Base-by-base conservation (phyloP, 2,797 vertebrate genomes). In the Macropodus opercularis region DNA sequence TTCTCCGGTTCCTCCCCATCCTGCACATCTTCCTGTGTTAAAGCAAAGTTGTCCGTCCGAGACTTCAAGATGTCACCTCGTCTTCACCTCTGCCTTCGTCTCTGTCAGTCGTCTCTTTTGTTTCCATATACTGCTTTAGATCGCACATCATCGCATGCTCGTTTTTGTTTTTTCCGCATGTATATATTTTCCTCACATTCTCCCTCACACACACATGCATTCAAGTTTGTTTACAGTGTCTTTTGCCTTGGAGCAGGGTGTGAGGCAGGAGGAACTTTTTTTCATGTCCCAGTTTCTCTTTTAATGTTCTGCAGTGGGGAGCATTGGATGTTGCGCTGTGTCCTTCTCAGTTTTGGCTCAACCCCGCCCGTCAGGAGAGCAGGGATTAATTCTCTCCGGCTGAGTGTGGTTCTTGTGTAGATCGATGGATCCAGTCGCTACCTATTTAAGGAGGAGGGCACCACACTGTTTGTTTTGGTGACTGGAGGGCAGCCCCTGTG, bases 381-480 rank as follows among this genome's bases (percentile, higher is more conserved):
- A 47, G 62, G 63, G 56, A 80, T 81, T 76, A 75, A 77, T 80
- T 73, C 75, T 80, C 69, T 57, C 24, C 6, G 31, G 50, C 79
- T 63, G 72, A 34, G 77, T 71, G 74, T 49, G 67, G 68, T 56
- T 71, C 55, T 63, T 59, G 34, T 27, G 53, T 26, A 1, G 74
- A 86, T 89, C 86, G 27, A 90, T 88, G 69, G 62, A 71, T 78
- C 60, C 70, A 69, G 72, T 78, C 17, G 11, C 56, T 69, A 18
- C 67, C 63, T 68, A 52, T 86, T 84, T 80, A 54, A 79, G 61
- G 72, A 50, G 75, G 83, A 81, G 67, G 68, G 70, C 65, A 17
- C 57, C 73, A 57, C 41, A 15, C 70, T 83, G 84, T 87, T 84
- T 88, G 84, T 87, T 86, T 84, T 79, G 77, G 66, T 23, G 24